Evolutionary conservation across 1,140 invertebrate species (phyloP), one percentile per base, ranked within the genome.

Genomic region (Ooceraea biroi): DNA sequence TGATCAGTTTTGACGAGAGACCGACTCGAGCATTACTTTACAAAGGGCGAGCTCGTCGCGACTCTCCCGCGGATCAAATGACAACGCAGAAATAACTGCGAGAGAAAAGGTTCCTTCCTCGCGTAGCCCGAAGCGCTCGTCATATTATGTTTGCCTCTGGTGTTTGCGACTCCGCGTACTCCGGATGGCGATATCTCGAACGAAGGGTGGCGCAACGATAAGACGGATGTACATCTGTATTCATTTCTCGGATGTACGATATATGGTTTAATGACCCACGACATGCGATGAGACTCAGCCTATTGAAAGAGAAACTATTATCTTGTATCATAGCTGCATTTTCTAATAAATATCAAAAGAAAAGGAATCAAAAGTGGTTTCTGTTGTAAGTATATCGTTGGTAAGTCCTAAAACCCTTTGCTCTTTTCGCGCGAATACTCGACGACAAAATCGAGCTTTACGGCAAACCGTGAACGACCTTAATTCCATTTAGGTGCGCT

Each of bases 111-210:
- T 85, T 90, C 82, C 66, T 76, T 84, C 85, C 86, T 85, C 88
- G 65, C 78, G 85, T 84, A 82, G 91, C 94, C 91, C 71, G 83
- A 84, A 92, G 92, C 93, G 90, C 91, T 92, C 92, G 92, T 93
- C 93, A 94, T 94, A 94, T 94, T 94, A 94, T 94, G 93, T 94
- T 94, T 94, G 91, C 93, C 88, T 88, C 88, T 88, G 90, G 90
- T 94, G 93, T 94, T 94, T 94, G 94, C 93, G 90, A 76, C 84
- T 85, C 77, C 89, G 80, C 85, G 55, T 87, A 82, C 55, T 73
- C 74, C 85, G 88, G 68, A 89, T 68, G 88, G 87, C 82, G 78
- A 85, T 78, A 78, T 89, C 76, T 89, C 85, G 88, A 52, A 86
- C 85, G 58, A 83, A 76, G 88, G 84, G 86, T 86, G 69, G 78